phyloP scores from a whole-genome alignment of 92 coral and sea anemone species.

The Siderastrea siderea region DNA sequence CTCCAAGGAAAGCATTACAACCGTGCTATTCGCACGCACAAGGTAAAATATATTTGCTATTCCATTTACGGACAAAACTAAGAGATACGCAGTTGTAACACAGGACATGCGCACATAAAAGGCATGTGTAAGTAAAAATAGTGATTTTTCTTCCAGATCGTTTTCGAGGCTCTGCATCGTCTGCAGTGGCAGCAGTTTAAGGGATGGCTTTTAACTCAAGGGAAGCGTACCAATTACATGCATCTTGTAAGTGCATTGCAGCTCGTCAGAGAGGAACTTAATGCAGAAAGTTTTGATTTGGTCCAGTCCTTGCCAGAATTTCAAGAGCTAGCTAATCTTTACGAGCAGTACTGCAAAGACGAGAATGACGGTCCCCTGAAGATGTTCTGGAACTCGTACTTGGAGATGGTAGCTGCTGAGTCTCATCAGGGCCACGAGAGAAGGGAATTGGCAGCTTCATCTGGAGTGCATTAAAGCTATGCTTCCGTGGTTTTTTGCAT shows the following conservation, averaged over 20 bases:
- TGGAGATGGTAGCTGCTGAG: slow-evolving; percentile 71
- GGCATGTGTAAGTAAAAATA: slow-evolving; percentile 33
- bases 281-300: slow-evolving; percentile 35
- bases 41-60: slow-evolving; percentile 36
- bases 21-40: slow-evolving; percentile 47
- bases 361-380: slow-evolving; percentile 67
- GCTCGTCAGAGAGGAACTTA: slow-evolving; percentile 59
- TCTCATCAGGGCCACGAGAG: slow-evolving; percentile 12
- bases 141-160: slow-evolving; percentile 35
- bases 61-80: slow-evolving; percentile 25
- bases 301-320: slow-evolving; percentile 61
- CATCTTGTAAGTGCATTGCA: slow-evolving; percentile 36
- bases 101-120: slow-evolving; percentile 38
- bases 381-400: slow-evolving; percentile 57
- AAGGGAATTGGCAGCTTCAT: slow-evolving; percentile 48
- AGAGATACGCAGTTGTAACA: slow-evolving; percentile 29
- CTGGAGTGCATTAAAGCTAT: slow-evolving; percentile 62
- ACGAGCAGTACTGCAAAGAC: slow-evolving; percentile 40
- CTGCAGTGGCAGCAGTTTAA: slow-evolving; percentile 65
- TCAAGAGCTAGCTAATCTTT: slow-evolving; percentile 33
- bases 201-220: slow-evolving; percentile 37
- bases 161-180: slow-evolving; percentile 65
- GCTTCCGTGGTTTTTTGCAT: slow-evolving; percentile 74
- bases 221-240: slow-evolving; percentile 37
- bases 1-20: slow-evolving; percentile 70